Conservation (phyloP, 2,888 invertebrate species). For the Machimus atricapillus region DNA sequence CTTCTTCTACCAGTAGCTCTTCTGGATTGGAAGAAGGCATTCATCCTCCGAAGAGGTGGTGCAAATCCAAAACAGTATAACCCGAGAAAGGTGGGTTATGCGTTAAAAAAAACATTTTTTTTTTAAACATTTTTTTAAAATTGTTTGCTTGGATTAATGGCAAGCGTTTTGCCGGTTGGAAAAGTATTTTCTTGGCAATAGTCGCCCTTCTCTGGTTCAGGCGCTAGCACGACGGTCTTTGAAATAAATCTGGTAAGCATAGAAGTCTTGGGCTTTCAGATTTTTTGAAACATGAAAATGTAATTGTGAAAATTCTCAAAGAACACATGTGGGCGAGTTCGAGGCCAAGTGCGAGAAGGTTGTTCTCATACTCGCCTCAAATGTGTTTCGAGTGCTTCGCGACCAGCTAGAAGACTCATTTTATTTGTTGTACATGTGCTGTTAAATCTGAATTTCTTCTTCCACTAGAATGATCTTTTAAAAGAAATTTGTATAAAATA, state of each 20-base stretch:
- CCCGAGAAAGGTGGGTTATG: background rate
- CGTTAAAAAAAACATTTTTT: background rate
- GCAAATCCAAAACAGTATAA: constrained; percentile 33
- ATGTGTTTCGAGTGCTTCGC: background rate
- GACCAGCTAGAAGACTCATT: background rate
- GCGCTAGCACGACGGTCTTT: background rate
- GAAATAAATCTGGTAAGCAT: background rate
- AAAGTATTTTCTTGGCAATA: constrained; percentile 24
- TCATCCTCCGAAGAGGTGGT: constrained; percentile 24
- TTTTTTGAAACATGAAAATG: constrained; percentile 46
- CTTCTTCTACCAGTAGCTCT: constrained; percentile 2
- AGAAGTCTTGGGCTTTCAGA: constrained; percentile 33
- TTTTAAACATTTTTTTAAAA: background rate
- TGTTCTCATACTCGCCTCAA: background rate
- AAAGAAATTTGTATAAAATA: background rate
- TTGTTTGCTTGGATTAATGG: constrained; percentile 12
- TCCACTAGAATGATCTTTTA: background rate
- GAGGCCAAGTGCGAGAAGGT: background rate
- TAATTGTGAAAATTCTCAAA: constrained; percentile 44
- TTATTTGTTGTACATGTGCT: background rate
- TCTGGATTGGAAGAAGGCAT: constrained; percentile 11
- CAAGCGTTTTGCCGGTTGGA: background rate
- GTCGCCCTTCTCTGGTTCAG: background rate
- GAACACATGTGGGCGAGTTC: constrained; percentile 1
- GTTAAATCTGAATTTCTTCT: background rate